Base-by-base conservation (phyloP, 2,113 vertebrate genomes). In the Poeciliopsis turrubarensis region DNA sequence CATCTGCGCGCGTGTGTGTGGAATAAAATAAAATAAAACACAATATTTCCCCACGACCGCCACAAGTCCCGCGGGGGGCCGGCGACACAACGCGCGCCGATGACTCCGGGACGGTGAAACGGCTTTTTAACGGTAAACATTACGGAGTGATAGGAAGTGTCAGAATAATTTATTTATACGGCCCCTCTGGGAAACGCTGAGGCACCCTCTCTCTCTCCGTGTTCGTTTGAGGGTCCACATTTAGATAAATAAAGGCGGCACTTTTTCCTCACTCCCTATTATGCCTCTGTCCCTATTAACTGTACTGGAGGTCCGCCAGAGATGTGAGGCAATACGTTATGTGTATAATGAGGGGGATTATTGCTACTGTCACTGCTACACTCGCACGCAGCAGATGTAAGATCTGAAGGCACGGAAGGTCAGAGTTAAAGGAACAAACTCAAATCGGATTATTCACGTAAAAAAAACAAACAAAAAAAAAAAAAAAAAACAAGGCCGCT, bases 71-170 rank as follows among this genome's bases (percentile, higher is more conserved):
- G 62, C 6, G 66, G 77, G 12, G 9, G 12, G 19, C 14, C 12
- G 75, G 70, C 95, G 93, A 84, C 94, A 95, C 95, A 92, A 11
- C 34, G 91, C 94, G 93, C 92, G 93, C 93, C 94, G 94, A 92
- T 94, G 95, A 95, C 95, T 95, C 73, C 57, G 44, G 80, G 73
- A 90, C 72, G 77, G 78, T 87, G 94, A 95, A 95, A 95, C 95
- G 96, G 95, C 96, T 96, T 97, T 37, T 96, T 97, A 97, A 97
- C 96, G 96, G 95, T 95, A 96, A 95, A 96, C 96, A 97, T 97
- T 97, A 94, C 91, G 92, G 94, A 93, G 91, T 91, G 91, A 95
- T 93, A 95, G 86, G 91, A 94, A 93, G 83, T 94, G 94, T 94
- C 94, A 93, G 88, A 89, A 90, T 94, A 89, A 89, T 88, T 88